A percentile compares a stretch with the other conserved stretches of the same genome.
phyloP scores from a whole-genome alignment of 2,113 vertebrate species.

The Sminthopsis crassicaudata region DNA sequence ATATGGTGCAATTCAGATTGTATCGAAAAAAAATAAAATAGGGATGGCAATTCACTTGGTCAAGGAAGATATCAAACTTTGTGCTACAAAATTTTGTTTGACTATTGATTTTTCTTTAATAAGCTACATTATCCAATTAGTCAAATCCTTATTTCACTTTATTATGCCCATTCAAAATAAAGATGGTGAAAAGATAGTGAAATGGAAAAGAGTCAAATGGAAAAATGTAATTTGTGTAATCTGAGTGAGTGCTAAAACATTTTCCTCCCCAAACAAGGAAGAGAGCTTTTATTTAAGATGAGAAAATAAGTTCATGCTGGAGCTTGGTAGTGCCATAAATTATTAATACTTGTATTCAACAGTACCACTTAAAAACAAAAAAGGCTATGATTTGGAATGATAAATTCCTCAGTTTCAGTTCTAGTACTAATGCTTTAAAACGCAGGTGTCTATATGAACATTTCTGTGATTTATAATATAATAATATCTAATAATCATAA shows the following conservation, averaged over 20 bases:
- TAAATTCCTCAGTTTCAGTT: neutral
- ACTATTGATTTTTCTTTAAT: neutral
- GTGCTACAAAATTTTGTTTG: neutral
- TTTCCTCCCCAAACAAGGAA: neutral
- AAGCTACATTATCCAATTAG: neutral
- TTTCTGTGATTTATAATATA: neutral
- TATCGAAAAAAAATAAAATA: neutral
- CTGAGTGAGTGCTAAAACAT: neutral
- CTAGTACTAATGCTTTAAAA: neutral
- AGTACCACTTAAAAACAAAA: neutral
- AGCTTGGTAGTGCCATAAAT: neutral
- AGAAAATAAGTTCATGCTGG: too few relatives aligned
- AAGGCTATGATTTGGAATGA: too few relatives aligned
- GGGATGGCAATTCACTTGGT: neutral
- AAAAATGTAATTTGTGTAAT: neutral
- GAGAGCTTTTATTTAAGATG: neutral
- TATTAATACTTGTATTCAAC: neutral
- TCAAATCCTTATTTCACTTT: neutral
- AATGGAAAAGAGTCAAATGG: neutral
- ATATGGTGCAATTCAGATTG: neutral
- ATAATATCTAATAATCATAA: neutral
- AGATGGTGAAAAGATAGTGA: neutral
- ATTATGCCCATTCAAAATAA: neutral
- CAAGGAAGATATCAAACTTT: neutral
- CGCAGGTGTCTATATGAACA: neutral